Evolutionary conservation across 2,113 vertebrate genomes (phyloP), one percentile per base, ranked within the genome.

Genomic region (Bombycilla garrulus): DNA sequence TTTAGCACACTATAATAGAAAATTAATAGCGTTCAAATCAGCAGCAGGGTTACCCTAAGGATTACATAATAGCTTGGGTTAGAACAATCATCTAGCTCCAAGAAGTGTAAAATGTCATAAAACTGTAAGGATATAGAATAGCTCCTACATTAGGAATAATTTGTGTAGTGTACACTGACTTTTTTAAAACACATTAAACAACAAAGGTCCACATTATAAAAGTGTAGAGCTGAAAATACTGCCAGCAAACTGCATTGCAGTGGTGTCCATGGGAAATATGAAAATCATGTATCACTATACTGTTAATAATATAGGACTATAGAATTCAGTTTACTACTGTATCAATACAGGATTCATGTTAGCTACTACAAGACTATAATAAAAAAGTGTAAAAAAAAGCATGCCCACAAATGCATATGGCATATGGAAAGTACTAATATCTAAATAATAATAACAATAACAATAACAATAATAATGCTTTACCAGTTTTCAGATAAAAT

Each of bases 21-120:
- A 99, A 99, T 98, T 99, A 99, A 99, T 99, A 98, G 98, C 97
- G 97, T 98, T 99, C 98, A 98, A 99, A 99, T 99, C 98, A 99
- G 98, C 96, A 98, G 97, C 96, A 97, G 98, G 97, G 98, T 98
- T 98, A 98, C 98, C 98, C 98, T 98, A 98, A 99, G 98, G 98
- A 98, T 98, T 98, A 98, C 97, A 98, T 98, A 99, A 99, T 98
- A 99, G 97, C 98, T 97, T 98, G 97, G 97, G 97, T 98, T 98
- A 98, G 98, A 98, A 98, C 98, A 98, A 98, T 98, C 98, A 98
- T 95, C 97, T 97, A 98, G 97, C 96, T 97, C 92, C 96, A 97
- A 98, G 96, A 98, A 96, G 82, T 98, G 97, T 98, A 98, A 98
- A 98, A 98, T 98, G 97, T 97, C 95, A 97, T 95, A 97, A 97